Percentiles rank a stretch among this genome's conserved stretches.
These are phyloP conservation scores for Synanthedon myopaeformis DNA, from an alignment of 2,888 invertebrate species.

Conservation along the genomic window DNA sequence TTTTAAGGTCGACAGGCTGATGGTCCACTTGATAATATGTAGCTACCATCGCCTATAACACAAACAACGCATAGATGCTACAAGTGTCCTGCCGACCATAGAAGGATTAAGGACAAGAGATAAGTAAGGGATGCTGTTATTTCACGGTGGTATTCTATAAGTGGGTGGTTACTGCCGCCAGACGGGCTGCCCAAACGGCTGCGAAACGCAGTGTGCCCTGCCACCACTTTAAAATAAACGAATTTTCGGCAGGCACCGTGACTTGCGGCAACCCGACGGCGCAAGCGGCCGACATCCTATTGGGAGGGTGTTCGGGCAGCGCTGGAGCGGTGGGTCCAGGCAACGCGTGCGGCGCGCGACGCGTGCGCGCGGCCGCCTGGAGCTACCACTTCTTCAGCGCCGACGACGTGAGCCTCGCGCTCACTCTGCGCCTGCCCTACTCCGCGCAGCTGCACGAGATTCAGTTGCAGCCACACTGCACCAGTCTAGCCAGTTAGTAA, in stretches of 20 bases:
- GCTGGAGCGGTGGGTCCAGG: conserved; percentile 56
- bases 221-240: no score
- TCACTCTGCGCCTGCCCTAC: conserved; percentile 88
- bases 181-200: no score
- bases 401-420: conserved; percentile 86
- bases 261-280: conserved; percentile 86
- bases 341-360: conserved; percentile 79
- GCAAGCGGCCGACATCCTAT: conserved; percentile 89
- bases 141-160: no score
- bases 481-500: conserved; percentile 79
- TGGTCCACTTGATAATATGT: no score
- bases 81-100: no score
- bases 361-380: conserved; percentile 94
- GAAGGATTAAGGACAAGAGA: no score
- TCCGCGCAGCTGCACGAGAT: conserved; percentile 90
- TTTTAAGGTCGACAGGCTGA: no score
- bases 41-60: no score
- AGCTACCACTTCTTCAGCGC: conserved; percentile 94
- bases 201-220: no score
- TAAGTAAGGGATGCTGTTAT: no score
- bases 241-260: conserved; percentile 67
- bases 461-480: conserved; percentile 86
- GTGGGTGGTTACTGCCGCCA: no score
- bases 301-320: conserved; percentile 78
- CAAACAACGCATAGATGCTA: no score